Percentiles rank a stretch among this genome's conserved stretches.
Conservation (phyloP, 64 coral and sea anemone genomes). For the Pocillopora verrucosa region DNA sequence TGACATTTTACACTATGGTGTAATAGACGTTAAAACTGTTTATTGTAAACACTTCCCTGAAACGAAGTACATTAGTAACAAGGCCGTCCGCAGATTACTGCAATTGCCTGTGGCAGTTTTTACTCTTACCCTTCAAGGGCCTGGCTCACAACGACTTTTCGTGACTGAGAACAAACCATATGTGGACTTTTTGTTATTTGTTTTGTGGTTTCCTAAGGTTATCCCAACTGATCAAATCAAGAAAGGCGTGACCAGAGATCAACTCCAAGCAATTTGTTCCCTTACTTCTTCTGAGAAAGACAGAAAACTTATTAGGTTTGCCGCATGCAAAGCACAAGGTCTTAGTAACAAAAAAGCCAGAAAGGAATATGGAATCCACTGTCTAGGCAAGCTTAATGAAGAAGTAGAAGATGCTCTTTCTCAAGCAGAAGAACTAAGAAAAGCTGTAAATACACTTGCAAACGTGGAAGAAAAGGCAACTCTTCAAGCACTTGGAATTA, state of each 20-base stretch:
- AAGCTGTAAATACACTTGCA: slow-evolving; percentile 46
- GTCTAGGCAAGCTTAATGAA: slow-evolving; percentile 11
- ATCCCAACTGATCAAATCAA: slow-evolving; percentile 31
- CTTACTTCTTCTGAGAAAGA: slow-evolving; percentile 62
- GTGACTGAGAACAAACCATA: slow-evolving; percentile 39
- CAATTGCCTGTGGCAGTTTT: slow-evolving; percentile 72
- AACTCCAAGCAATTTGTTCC: slow-evolving; percentile 27
- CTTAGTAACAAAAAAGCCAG: slow-evolving; percentile 17
- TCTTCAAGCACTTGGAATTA: not conserved
- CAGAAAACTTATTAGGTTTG: slow-evolving; percentile 55
- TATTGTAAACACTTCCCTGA: slow-evolving; percentile 35
- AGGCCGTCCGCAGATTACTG: slow-evolving; percentile 49
- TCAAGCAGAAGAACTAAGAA: slow-evolving; percentile 38
- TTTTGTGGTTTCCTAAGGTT: slow-evolving; percentile 23
- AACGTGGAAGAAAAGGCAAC: not conserved
- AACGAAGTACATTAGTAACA: slow-evolving; percentile 1
- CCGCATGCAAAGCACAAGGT: slow-evolving; percentile 46
- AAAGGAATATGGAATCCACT: slow-evolving; percentile 33
- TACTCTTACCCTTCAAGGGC: not conserved
- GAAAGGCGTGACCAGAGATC: slow-evolving; percentile 25
- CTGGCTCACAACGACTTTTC: slow-evolving; percentile 46
- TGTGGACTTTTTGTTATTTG: slow-evolving; percentile 40
- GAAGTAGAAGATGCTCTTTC: slow-evolving; percentile 44
- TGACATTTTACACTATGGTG: slow-evolving; percentile 12
- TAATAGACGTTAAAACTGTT: slow-evolving; percentile 31